Evolutionary conservation across 2,113 vertebrate genomes (phyloP).

Genomic region (Chiloscyllium plagiosum): DNA sequence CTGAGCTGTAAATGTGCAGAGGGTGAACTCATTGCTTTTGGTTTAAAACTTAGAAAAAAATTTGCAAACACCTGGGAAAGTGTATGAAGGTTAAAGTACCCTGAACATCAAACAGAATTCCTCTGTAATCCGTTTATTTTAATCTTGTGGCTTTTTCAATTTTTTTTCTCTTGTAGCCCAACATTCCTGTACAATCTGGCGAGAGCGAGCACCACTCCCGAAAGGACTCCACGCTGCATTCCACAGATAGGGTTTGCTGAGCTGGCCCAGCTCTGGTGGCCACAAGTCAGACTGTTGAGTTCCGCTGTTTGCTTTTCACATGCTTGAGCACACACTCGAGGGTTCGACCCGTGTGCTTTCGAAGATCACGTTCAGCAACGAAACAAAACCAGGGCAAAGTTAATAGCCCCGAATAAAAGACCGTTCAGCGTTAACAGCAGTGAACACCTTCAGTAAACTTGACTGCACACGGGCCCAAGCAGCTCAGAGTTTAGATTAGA

Average conservation of each 20-base stretch:
- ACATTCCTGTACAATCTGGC: background rate
- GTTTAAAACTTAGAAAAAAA: background rate
- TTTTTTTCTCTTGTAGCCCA: background rate
- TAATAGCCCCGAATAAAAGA: background rate
- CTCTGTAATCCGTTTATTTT: background rate
- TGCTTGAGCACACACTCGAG: background rate
- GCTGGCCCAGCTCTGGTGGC: background rate
- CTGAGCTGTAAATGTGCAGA: background rate
- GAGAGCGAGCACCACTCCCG: background rate
- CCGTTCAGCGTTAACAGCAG: background rate
- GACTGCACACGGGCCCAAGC: background rate
- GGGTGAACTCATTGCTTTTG: background rate
- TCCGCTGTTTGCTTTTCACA: conserved; percentile 28
- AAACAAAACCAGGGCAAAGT: background rate
- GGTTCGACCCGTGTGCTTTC: background rate
- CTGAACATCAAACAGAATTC: conserved; percentile 21
- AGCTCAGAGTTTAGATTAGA: too few relatives aligned
- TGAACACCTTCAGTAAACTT: background rate
- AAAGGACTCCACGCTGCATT: background rate
- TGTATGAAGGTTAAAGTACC: background rate
- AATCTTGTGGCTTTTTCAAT: background rate
- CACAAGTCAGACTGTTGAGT: too few relatives aligned
- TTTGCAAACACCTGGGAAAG: background rate
- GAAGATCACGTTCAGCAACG: background rate
- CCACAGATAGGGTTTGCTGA: background rate